Conservation (phyloP, 2,888 invertebrate genomes). For the Crossocerus cetratus region DNA sequence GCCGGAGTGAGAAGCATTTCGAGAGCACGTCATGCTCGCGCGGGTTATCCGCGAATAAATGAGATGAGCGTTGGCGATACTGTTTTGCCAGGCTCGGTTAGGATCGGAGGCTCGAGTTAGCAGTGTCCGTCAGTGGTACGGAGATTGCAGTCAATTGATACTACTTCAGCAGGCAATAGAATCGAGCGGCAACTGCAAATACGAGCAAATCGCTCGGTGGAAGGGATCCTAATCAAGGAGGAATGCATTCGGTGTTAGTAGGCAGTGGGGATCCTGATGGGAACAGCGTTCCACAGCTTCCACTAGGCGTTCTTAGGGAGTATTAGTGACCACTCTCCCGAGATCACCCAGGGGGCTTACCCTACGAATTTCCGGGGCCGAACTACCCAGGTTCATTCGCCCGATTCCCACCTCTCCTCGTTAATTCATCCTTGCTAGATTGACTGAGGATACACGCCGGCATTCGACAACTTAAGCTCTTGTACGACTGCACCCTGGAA, state of each 20-base stretch:
- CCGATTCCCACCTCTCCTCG: slow-evolving; percentile 63
- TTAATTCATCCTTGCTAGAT: slow-evolving; percentile 59
- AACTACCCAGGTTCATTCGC: slow-evolving; percentile 58
- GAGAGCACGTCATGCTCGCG: no score
- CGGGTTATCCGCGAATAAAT: no score
- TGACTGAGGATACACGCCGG: slow-evolving; percentile 59
- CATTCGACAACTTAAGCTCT: slow-evolving; percentile 60
- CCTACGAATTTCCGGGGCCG: slow-evolving; percentile 63
- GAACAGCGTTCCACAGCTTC: slow-evolving; percentile 67
- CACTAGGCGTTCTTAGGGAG: slow-evolving; percentile 69
- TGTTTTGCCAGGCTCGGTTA: background rate
- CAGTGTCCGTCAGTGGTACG: slow-evolving; percentile 31
- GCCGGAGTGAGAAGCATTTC: no score
- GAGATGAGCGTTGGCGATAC: background rate
- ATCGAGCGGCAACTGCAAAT: slow-evolving; percentile 58
- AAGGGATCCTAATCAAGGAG: slow-evolving; percentile 69
- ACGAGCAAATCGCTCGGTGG: slow-evolving; percentile 61
- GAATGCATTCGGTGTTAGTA: slow-evolving; percentile 70
- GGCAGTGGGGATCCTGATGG: slow-evolving; percentile 63
- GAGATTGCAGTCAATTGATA: slow-evolving; percentile 44
- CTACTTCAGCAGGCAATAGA: slow-evolving; percentile 32
- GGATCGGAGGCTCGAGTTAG: slow-evolving; percentile 1
- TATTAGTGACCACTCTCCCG: slow-evolving; percentile 72
- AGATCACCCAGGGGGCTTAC: slow-evolving; percentile 68
- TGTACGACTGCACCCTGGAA: slow-evolving; percentile 48